A percentile compares a stretch with the other conserved stretches of the same genome.
These are phyloP conservation scores for Melipona bicolor DNA, from an alignment of 2,888 invertebrate genomes.

Conservation along the genomic window DNA sequence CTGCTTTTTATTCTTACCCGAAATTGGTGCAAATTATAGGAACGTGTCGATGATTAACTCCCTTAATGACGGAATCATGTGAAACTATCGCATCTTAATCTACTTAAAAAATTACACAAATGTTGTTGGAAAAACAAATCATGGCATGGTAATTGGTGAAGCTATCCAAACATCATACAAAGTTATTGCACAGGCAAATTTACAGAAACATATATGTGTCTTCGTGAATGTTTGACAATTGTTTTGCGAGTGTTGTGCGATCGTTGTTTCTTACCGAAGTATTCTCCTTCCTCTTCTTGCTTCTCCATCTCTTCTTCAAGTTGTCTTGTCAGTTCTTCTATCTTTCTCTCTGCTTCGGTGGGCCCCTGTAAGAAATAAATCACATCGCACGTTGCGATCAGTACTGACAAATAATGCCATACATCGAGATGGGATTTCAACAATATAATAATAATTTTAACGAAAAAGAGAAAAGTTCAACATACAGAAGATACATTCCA, in stretches of 20 bases:
- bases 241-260: background rate
- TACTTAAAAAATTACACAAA: background rate
- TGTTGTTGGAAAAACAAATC: background rate
- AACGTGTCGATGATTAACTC: slow-evolving; percentile 30
- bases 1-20: slow-evolving; percentile 50
- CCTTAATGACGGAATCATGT: slow-evolving; percentile 8
- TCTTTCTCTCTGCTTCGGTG: slow-evolving; percentile 96
- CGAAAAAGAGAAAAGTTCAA: slow-evolving; percentile 3
- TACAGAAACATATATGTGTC: background rate
- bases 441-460: background rate
- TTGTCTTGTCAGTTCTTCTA: slow-evolving; percentile 95
- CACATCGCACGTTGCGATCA: slow-evolving; percentile 45
- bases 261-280: slow-evolving; percentile 90
- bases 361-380: slow-evolving; percentile 87
- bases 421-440: slow-evolving; percentile 23
- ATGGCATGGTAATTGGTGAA: background rate
- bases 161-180: slow-evolving; percentile 1
- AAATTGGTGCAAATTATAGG: slow-evolving; percentile 51
- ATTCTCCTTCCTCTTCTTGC: slow-evolving; percentile 97
- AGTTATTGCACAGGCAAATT: background rate
- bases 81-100: slow-evolving; percentile 6
- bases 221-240: slow-evolving; percentile 10
- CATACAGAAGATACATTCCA: slow-evolving; percentile 30
- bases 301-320: slow-evolving; percentile 98
- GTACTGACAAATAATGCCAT: slow-evolving; percentile 32